Conservation (phyloP, 2,113 vertebrate species). For the Charadrius vociferus region DNA sequence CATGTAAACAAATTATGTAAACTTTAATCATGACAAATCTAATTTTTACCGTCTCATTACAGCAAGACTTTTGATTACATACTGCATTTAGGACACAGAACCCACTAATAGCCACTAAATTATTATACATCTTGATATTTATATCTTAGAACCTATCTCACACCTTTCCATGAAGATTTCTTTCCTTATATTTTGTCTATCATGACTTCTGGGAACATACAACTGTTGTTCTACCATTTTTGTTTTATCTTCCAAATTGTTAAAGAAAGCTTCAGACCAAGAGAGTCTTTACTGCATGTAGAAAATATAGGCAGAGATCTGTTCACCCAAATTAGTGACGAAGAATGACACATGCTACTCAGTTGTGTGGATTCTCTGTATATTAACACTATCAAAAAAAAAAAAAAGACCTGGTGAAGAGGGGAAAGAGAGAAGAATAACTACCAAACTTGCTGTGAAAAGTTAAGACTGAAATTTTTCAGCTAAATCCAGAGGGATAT, state of each 20-base stretch:
- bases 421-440: not conserved
- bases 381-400: not conserved
- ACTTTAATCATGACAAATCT: conserved; percentile 43
- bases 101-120: conserved; percentile 52
- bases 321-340: not conserved
- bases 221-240: not conserved
- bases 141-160: not conserved
- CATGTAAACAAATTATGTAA: conserved; percentile 31
- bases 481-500: conserved; percentile 55
- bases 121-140: conserved; percentile 10
- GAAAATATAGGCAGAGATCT: not conserved
- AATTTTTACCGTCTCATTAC: conserved; percentile 61
- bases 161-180: not conserved
- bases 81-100: conserved; percentile 56
- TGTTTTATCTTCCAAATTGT: not conserved
- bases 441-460: conserved; percentile 24
- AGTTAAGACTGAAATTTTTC: conserved; percentile 47
- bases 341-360: not conserved
- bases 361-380: not conserved
- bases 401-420: not conserved
- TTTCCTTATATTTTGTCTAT: not conserved
- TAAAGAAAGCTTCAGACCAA: not conserved
- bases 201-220: not conserved
- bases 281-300: not conserved
- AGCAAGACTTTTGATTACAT: conserved; percentile 65